These are phyloP conservation scores for Cetonia aurata DNA, from an alignment of 2,888 invertebrate genomes.

Conservation along the genomic window DNA sequence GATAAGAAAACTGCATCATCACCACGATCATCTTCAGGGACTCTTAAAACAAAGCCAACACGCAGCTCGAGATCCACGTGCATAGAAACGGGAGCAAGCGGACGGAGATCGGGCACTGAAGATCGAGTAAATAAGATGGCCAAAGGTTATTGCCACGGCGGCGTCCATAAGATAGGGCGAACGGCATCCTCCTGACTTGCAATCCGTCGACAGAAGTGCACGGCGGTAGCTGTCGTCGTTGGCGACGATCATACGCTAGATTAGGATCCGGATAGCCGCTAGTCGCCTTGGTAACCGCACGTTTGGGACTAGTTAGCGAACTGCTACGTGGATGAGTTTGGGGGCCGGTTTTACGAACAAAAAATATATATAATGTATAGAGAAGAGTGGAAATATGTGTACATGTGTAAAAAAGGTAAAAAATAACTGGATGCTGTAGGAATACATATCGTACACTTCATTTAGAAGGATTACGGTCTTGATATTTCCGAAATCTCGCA, in stretches of 20 bases:
- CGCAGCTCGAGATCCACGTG: too few species aligned
- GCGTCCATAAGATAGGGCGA: too few species aligned
- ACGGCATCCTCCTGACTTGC: too few species aligned
- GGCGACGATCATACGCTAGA: slow-evolving; percentile 34
- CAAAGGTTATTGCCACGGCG: too few species aligned
- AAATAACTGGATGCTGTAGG: neutral
- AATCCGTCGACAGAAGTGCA: neutral
- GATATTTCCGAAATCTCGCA: neutral
- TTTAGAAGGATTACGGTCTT: slow-evolving; percentile 28
- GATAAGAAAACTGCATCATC: too few species aligned
- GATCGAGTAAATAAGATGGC: too few species aligned
- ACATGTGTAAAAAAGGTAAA: slow-evolving; percentile 5
- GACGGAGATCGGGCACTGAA: too few species aligned
- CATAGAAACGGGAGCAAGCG: too few species aligned
- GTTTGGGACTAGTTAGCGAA: slow-evolving; percentile 47
- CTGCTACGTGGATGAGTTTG: slow-evolving; percentile 36
- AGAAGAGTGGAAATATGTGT: slow-evolving; percentile 23
- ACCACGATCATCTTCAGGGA: too few species aligned
- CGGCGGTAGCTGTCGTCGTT: neutral
- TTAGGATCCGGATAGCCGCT: slow-evolving; percentile 45
- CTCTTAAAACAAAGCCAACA: too few species aligned
- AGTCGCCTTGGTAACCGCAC: slow-evolving; percentile 50
- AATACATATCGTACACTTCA: slow-evolving; percentile 40
- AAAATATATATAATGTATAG: slow-evolving; percentile 19
- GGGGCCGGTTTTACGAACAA: neutral